Base-by-base conservation (phyloP, 2,113 vertebrate species). In the Hylia prasina region DNA sequence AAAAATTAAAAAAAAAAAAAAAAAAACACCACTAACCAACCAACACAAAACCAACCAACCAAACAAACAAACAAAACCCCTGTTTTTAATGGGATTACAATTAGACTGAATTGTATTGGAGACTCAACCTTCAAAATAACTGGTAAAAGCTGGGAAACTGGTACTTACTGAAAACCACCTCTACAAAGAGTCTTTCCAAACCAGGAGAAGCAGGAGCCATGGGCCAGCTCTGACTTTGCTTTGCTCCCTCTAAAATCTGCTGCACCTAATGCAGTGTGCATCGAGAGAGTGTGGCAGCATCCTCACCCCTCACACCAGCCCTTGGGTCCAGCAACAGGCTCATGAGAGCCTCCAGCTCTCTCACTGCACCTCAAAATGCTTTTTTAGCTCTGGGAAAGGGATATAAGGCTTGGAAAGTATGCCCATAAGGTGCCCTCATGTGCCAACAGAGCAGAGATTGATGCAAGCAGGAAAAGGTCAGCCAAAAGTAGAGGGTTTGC, bases 221-320 rank as follows among this genome's bases (percentile, higher is more conserved):
- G 19, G 5, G 4, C 3, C 75, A 31, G 16, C 10, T 72, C 16
- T 53, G n/a, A 39, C 48, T 33, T 7, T 45, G 7, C 24, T 87
- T 66, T 87, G 6, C 2, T 60, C 11, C 6, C 8, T 61, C 18
- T 76, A 17, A 51, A 68, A 75, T 8, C 20, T 56, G 23, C 25
- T 53, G n/a, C 13, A 25, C 7, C 14, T n/a, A 14, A 7, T 20
- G 9, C 25, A 7, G 2, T 7, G 7, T 56, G 4, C 23, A 56
- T 20, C 0, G 1, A 61, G 21, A 21, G 6, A 20, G 4, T 0
- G 4, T 3, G 16, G 47, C 20, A 20, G 0, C 9, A 48, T 53
- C 48, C 61, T 30, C 48, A 72, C 3, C 6, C 5, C 13, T 30
- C 22, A 28, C 2, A 1, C 7, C 54, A 40, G 30, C 12, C 44